Conservation (phyloP, 2,888 invertebrate genomes). For the Cerceris rybyensis region DNA sequence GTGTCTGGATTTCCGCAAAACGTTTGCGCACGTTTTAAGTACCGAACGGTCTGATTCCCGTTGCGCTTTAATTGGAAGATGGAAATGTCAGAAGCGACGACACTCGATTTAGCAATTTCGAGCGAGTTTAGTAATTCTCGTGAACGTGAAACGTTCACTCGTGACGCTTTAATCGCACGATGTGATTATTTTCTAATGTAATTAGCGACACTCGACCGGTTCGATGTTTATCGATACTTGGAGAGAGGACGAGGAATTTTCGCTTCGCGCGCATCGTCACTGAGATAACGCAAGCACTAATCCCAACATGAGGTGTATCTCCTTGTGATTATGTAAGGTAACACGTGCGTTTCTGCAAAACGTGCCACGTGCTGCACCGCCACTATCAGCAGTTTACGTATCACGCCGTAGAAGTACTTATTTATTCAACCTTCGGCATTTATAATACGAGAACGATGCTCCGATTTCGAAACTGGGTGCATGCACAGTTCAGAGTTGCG, state of each 20-base stretch:
- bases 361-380: constrained; percentile 63
- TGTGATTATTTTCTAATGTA: neutral
- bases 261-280: neutral
- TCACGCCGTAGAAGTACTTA: constrained; percentile 15
- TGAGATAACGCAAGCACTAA: constrained; percentile 28
- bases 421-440: constrained; percentile 35
- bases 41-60: constrained; percentile 4
- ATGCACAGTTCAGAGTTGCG: neutral
- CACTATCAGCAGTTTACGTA: constrained; percentile 13
- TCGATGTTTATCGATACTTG: neutral
- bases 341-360: constrained; percentile 61
- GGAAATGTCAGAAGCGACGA: constrained; percentile 19
- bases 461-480: constrained; percentile 1
- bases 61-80: constrained; percentile 25
- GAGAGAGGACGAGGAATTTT: neutral
- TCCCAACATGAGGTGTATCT: constrained; percentile 21
- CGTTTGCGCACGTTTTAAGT: neutral
- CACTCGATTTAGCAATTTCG: neutral
- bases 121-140: neutral
- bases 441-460: constrained; percentile 13
- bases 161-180: neutral
- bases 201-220: neutral
- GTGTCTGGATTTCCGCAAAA: constrained; percentile 28
- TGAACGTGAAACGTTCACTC: neutral
- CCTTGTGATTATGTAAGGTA: constrained; percentile 57